These are phyloP conservation scores for Drosophila nebulosa DNA, from an alignment of 1,140 invertebrate genomes.

Conservation along the genomic window DNA sequence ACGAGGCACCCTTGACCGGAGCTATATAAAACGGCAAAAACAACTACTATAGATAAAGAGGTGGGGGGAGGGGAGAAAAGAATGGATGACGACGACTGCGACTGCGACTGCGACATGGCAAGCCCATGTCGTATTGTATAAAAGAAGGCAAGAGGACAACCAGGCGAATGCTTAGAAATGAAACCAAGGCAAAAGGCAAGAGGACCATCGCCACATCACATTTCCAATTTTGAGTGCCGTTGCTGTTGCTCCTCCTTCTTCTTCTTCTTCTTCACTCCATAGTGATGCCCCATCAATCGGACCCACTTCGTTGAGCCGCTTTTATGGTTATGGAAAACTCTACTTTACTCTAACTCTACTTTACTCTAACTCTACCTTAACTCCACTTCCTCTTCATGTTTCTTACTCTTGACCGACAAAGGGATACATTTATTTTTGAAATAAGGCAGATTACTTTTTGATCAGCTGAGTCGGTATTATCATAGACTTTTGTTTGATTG, in stretches of 20 bases:
- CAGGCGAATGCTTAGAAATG: slow-evolving; percentile 8
- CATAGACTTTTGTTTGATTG: too few relatives aligned
- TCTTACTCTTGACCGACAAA: neutral
- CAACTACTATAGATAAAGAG: slow-evolving; percentile 2
- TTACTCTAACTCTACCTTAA: slow-evolving; percentile 5
- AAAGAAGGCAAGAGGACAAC: neutral
- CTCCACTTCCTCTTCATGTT: slow-evolving; percentile 9
- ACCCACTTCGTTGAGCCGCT: slow-evolving; percentile 52
- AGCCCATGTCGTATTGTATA: slow-evolving; percentile 33
- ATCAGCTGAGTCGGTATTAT: too few relatives aligned
- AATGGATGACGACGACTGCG: slow-evolving; percentile 40
- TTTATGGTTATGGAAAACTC: slow-evolving; percentile 69
- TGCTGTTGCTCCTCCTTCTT: slow-evolving; percentile 16
- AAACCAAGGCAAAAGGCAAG: neutral
- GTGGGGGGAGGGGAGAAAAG: neutral
- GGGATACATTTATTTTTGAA: neutral
- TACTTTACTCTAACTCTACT: slow-evolving; percentile 11
- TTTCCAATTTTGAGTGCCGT: slow-evolving; percentile 69
- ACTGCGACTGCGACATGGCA: slow-evolving; percentile 55
- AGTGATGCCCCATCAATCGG: slow-evolving; percentile 57
- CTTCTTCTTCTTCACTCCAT: neutral
- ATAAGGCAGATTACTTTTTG: too few relatives aligned
- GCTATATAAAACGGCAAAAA: slow-evolving; percentile 60
- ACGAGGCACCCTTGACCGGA: slow-evolving; percentile 71
- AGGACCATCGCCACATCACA: slow-evolving; percentile 7